Base-by-base conservation (phyloP, 1,140 invertebrate genomes). In the Bombus sylvicola region DNA sequence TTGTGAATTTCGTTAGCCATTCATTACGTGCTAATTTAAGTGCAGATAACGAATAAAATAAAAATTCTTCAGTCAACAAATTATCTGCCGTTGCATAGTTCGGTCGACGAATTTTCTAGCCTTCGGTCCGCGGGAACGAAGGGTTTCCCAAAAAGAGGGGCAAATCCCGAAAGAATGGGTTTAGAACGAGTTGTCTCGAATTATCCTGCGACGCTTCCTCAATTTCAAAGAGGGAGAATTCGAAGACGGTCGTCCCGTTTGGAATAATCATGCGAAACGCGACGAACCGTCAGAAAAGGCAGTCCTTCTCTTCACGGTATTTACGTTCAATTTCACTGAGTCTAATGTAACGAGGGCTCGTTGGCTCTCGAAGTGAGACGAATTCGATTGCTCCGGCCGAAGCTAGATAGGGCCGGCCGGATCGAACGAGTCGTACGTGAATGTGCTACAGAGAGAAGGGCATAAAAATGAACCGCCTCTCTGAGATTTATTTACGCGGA, bases 361-460 rank as follows among this genome's bases (percentile, higher is more conserved):
- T 86, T 86, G 80, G 85, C 85, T 69, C 84, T 77, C 81, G 64
- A 86, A 86, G 85, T 83, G 85, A 83, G 85, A 86, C 85, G 85
- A 86, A 86, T 86, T 83, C 85, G 81, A 86, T 86, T 86, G 74
- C 73, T 62, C 34, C 73, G 78, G 6, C 6, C 64, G 31, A 15
- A 53, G 39, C 34, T 13, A 41, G 34, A 64, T 41, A 22, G 78
- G 59, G 57, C 25, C 62, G 64, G 47, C 28, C 10, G 57, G 74
- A 83, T 81, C 78, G 83, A 66, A 81, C 83, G 64, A 31, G 15
- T 28, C 53, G 73, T 86, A 86, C 83, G 87, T 88, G 87, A 81
- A 88, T 28, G 72, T 87, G 59, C n/a, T 87, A 87, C 86, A 68
- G 81, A 87, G 71, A 71, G 75, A 84, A 74, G 66, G 79, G 83